Evolutionary conservation across 2,797 vertebrate species (phyloP), one percentile per base, ranked within the genome.

Genomic region (Spea hammondii): DNA sequence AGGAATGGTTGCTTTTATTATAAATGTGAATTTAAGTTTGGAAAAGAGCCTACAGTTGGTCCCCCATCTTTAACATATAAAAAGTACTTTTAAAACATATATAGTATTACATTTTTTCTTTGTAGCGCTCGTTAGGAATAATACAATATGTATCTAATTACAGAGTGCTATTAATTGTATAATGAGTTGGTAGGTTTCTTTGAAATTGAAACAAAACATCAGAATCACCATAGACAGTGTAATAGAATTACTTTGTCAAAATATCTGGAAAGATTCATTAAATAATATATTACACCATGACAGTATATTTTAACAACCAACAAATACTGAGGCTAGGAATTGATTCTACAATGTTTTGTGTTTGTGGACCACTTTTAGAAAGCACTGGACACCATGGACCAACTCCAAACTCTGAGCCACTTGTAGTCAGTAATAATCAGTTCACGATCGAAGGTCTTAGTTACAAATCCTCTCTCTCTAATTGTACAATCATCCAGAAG

Each of bases 101-200:
- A 71, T 51, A 72, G 47, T 67, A 81, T 66, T 76, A 67, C 60
- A 77, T 14, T 72, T 65, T 49, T 71, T 72, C 71, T 74, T 66
- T n/a, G 47, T 71, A 66, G 62, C 50, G 69, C 74, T 81, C 68
- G 76, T 81, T 81, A 81, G 67, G 32, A 67, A 66, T 72, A 51
- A 68, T 46, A 76, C 74, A 81, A 81, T 67, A 51, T 72, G 79
- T n/a, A 60, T 81, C 68, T 76, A 76, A 81, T 81, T 81, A 81
- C 68, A 65, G 59, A 71, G 17, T n/a, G 17, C 74, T 76, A 70
- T 72, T 80, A 76, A 80, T 72, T 67, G 53, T 62, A 74, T 51
- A 49, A 64, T 44, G 59, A 65, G 55, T 70, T 79, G 78, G 78
- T 57, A 79, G 72, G n/a, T 8, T 51, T 74, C 75, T 77, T 60